Evolutionary conservation across 2,113 vertebrate species (phyloP), one percentile per base, ranked within the genome.

Genomic region (Myotis lucifugus): DNA sequence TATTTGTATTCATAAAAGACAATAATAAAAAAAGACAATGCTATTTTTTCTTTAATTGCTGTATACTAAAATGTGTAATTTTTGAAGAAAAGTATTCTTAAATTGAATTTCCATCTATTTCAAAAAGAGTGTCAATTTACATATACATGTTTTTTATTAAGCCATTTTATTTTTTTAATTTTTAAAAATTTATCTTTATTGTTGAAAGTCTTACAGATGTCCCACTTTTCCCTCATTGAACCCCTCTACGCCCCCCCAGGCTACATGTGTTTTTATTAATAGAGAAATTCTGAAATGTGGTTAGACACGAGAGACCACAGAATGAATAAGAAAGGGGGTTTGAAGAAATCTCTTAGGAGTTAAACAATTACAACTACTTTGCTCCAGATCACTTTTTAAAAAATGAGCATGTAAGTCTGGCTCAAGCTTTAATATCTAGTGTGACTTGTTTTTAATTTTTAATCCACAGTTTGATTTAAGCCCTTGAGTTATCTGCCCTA

Each of bases 1-100:
- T 66, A 1, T 94, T 93, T 7, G 1, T 74, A 79, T 81, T 85
- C 46, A 73, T 94, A 34, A 88, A 93, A 91, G n/a, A n/a, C 42
- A 73, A 0, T 56, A 40, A 66, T 59, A 72, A 85, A 95, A 88
- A 1, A 66, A 72, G 59, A 67, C 18, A 18, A 6, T 70, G 21
- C n/a, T 59, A 6, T 85, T 67, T 83, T 93, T 96, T 52, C 61
- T 84, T 83, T 89, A 85, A 78, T 72, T 67, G 50, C 42, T 76
- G 0, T 48, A 54, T 61, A 61, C 21, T 15, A 87, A 96, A 89
- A 73, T 78, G 3, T 40, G 2, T 50, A 64, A 78, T 67, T 79
- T 29, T 81, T 89, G 72, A 86, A 86, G 46, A 86, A 74, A 89
- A 29, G 6, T 46, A 40, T 52, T 37, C 13, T 95, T 90, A 82